phyloP scores from a whole-genome alignment of 2,888 invertebrate species.

The Ectropis crepuscularia region DNA sequence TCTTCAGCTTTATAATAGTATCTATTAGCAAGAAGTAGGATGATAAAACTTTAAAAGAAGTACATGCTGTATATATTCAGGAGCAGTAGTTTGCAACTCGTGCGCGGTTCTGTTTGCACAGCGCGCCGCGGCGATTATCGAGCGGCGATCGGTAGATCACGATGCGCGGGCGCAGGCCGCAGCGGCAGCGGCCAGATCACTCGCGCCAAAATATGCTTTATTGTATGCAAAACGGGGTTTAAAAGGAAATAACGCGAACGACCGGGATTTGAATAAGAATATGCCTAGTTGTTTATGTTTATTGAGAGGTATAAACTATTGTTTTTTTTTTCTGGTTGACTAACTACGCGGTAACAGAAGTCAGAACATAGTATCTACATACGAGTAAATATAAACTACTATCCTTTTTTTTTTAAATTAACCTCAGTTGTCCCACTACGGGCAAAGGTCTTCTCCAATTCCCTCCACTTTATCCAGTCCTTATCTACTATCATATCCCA shows the following conservation, averaged over 20 bases:
- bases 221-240: slow-evolving; percentile 43
- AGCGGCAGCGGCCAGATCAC: slow-evolving; percentile 33
- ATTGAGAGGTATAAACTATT: background rate
- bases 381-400: too few relatives aligned
- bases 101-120: slow-evolving; percentile 69
- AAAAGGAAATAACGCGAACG: slow-evolving; percentile 38
- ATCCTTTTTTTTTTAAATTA: too few relatives aligned
- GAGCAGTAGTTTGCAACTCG: slow-evolving; percentile 55
- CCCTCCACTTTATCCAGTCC: too few relatives aligned
- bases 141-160: slow-evolving; percentile 64
- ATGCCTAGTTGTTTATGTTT: slow-evolving; percentile 2
- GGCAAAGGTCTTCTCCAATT: too few relatives aligned
- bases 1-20: too few relatives aligned
- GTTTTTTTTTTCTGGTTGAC: too few relatives aligned
- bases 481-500: too few relatives aligned
- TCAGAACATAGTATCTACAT: too few relatives aligned
- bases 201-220: slow-evolving; percentile 43
- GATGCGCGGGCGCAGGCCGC: slow-evolving; percentile 45
- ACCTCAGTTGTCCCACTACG: too few relatives aligned
- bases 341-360: too few relatives aligned
- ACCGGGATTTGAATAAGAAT: slow-evolving; percentile 4
- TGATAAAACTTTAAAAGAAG: background rate
- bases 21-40: too few relatives aligned
- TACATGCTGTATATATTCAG: slow-evolving; percentile 47
- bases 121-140: slow-evolving; percentile 63